Evolutionary conservation across 2,888 invertebrate species (phyloP), one percentile per base, ranked within the genome.

Genomic region (Nomada ruficornis): DNA sequence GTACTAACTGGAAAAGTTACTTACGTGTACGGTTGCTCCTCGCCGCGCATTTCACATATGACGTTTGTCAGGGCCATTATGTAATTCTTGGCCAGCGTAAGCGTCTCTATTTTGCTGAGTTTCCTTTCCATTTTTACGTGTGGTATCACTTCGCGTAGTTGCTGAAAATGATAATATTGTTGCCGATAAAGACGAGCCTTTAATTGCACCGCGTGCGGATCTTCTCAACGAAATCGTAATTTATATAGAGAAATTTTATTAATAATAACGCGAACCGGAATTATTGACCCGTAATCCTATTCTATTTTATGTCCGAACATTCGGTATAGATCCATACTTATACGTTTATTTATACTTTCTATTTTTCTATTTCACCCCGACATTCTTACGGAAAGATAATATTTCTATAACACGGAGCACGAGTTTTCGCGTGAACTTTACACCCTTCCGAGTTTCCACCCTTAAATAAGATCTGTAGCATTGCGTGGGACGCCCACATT

Each of bases 1-100:
- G 20, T 20, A 54, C 3, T 1, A 5, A 36, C 11, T 4, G n/a
- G 10, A 26, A 52, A 72, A 75, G n/a, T 5, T 86, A 94, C 95
- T 95, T 94, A 95, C 95, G 95, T 95, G 94, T 96, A 96, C 88
- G 96, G 96, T 91, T 95, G 95, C 86, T 95, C 95, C 92, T 96
- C 96, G 50, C 96, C 96, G 83, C 96, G 94, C 96, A 96, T 96
- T 92, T 96, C 96, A 94, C 97, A 97, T 90, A 97, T 96, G 90
- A 97, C 96, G 93, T 97, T 97, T 88, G 97, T 97, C 91, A 97
- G 94, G 54, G 97, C 97, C 96, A 97, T 97, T 93, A 97, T 97
- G 94, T 97, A 97, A 95, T 97, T 97, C 94, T 97, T 97, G 87
- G 97, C 97, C 94, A 97, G 94, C 69, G 97, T 97, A 86, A 97